Evolutionary conservation across 30 jellyfish, hydroid and myxozoan genomes (phyloP).

Genomic region (Nemopilema nomurai): DNA sequence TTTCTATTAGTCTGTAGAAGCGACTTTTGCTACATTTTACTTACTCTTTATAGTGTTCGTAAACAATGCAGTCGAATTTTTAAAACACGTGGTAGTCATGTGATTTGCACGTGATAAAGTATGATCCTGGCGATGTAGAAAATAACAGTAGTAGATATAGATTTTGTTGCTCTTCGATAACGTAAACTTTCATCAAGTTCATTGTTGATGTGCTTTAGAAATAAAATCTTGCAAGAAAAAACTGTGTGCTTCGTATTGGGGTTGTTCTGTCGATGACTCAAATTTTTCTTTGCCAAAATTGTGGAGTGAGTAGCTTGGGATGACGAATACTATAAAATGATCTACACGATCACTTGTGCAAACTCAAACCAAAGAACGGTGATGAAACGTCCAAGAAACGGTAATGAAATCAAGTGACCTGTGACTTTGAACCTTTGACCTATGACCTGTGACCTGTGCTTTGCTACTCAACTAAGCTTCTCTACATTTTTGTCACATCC

Average conservation of each 20-base stretch:
- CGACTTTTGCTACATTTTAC: too few relatives aligned
- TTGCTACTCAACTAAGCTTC: too few relatives aligned
- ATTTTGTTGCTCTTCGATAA: background rate
- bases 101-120: background rate
- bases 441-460: too few relatives aligned
- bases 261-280: background rate
- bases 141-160: background rate
- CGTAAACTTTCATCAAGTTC: background rate
- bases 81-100: background rate
- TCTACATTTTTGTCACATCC: too few relatives aligned
- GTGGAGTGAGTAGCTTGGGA: too few relatives aligned
- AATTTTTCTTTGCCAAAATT: too few relatives aligned
- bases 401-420: too few relatives aligned
- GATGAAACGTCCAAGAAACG: too few relatives aligned
- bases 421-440: too few relatives aligned
- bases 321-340: too few relatives aligned
- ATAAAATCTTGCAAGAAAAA: background rate
- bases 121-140: background rate
- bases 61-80: background rate
- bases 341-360: too few relatives aligned
- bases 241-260: background rate
- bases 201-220: background rate
- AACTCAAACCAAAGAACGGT: too few relatives aligned
- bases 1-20: background rate
- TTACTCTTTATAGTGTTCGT: background rate